Conservation (phyloP, 2,797 vertebrate genomes). For the Margarornis squamiger region DNA sequence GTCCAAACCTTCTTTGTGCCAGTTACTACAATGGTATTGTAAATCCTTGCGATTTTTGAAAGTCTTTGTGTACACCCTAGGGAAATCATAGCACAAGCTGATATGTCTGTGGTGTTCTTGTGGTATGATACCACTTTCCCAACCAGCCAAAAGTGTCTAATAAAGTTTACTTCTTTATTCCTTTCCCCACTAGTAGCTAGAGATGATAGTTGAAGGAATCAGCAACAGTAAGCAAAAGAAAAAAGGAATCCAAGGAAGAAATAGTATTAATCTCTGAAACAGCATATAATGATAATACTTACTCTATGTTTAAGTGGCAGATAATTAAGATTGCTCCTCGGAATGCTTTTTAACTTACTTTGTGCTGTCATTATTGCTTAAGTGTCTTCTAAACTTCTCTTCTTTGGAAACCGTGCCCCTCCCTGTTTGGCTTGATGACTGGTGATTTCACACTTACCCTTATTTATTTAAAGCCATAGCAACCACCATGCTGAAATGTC, state of each 20-base stretch:
- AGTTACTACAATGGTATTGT: not conserved
- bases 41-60: not conserved
- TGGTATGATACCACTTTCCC: not conserved
- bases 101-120: not conserved
- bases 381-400: not conserved
- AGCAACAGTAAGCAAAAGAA: not conserved
- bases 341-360: not conserved
- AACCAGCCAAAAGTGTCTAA: not conserved
- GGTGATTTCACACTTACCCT: not conserved
- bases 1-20: not conserved
- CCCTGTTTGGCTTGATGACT: not conserved
- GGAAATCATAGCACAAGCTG: not conserved
- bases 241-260: not conserved
- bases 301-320: not conserved
- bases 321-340: not conserved
- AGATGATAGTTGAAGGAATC: not conserved
- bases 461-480: constrained; percentile 41
- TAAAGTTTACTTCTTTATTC: not conserved
- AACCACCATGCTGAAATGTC: constrained; percentile 23
- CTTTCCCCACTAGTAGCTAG: not conserved
- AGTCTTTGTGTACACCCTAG: not conserved
- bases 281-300: not conserved
- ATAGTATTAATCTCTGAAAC: not conserved
- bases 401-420: not conserved
- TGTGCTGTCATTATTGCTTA: not conserved